Conservation (phyloP, 2,888 invertebrate species). For the Sarcophaga caerulescens region DNA sequence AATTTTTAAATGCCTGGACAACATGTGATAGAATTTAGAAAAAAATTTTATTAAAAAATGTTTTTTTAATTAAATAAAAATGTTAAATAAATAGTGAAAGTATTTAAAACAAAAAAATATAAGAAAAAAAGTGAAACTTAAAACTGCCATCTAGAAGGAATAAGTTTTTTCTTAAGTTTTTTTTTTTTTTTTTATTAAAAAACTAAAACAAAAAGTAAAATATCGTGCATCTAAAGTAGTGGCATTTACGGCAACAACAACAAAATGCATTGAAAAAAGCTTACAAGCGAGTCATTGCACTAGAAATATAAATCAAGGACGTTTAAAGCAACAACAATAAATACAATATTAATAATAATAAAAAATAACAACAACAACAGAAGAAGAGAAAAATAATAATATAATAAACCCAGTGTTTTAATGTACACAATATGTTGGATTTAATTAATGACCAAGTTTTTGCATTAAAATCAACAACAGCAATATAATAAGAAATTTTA, state of each 20-base stretch:
- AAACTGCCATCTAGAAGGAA: conserved; percentile 33
- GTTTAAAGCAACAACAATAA: conserved; percentile 30
- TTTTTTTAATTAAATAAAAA: conserved; percentile 20
- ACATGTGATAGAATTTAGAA: conserved; percentile 37
- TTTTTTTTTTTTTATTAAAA: background rate
- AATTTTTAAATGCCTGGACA: conserved; percentile 50
- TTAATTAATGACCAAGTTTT: conserved; percentile 14
- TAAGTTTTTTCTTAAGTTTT: background rate
- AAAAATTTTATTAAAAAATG: background rate
- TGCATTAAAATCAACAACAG: background rate
- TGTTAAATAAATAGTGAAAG: conserved; percentile 5
- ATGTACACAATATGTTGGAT: conserved; percentile 44
- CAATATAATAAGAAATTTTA: background rate
- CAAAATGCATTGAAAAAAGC: conserved; percentile 24
- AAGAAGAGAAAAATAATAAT: background rate
- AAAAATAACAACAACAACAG: background rate
- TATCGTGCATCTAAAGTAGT: background rate
- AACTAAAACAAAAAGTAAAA: conserved; percentile 7
- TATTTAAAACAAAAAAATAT: background rate
- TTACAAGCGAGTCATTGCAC: conserved; percentile 61
- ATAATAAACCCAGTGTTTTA: background rate
- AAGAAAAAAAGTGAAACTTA: conserved; percentile 20
- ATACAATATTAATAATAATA: background rate
- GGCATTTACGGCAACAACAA: background rate
- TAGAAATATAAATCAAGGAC: conserved; percentile 66